These are phyloP conservation scores for Phaethornis superciliosus DNA, from an alignment of 2,113 vertebrate genomes.

Conservation along the genomic window DNA sequence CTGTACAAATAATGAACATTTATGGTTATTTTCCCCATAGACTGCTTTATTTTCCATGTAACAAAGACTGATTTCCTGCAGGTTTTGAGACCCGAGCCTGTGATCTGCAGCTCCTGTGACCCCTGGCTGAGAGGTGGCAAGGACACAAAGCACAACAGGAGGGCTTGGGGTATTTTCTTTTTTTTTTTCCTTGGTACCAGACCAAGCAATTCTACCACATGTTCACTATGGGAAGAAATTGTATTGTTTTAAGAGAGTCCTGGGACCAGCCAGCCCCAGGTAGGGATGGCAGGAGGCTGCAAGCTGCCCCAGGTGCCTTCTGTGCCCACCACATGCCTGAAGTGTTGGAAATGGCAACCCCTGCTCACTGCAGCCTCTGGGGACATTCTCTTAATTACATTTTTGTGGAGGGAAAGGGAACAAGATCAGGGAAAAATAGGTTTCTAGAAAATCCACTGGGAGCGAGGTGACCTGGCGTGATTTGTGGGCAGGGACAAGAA, in stretches of 20 bases:
- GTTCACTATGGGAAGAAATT: background rate
- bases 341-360: background rate
- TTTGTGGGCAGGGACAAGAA: background rate
- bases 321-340: background rate
- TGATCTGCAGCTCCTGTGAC: background rate
- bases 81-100: conserved; percentile 37
- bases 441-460: background rate
- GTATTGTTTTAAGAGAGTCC: background rate
- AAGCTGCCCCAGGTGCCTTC: background rate
- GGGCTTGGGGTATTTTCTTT: background rate
- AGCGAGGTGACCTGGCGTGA: background rate
- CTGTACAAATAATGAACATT: conserved; percentile 81
- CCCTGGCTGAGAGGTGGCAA: conserved; percentile 33
- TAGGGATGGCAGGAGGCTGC: background rate
- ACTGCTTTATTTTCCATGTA: conserved; percentile 72
- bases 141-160: background rate
- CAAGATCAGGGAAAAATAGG: background rate
- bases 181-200: background rate
- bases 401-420: background rate
- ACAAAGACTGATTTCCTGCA: conserved; percentile 71
- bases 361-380: background rate
- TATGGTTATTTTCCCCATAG: conserved; percentile 79
- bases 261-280: background rate
- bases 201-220: background rate
- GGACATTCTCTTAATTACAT: fast-evolving